Base-by-base conservation (phyloP, 2,797 vertebrate species). In the Enteromius anoplus region DNA sequence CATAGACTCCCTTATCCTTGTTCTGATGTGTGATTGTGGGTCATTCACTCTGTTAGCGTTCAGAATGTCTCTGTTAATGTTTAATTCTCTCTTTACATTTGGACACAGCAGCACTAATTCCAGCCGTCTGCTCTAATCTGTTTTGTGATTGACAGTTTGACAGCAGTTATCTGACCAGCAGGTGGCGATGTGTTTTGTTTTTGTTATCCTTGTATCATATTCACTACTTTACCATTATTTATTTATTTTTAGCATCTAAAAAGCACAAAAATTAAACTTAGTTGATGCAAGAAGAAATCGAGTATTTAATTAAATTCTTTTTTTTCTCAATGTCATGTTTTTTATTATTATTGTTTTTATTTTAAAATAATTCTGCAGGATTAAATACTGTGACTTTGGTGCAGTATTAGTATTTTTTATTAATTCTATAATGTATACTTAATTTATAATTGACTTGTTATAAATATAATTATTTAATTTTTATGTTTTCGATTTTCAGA, bases 11-110 rank as follows among this genome's bases (percentile, higher is more conserved):
- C 62, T 60, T 32, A 66, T 34, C 64, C 34, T 21, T 40, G 65
- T 68, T 68, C 65, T 68, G 7, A 3, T n/a, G 11, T 72, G 47
- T 34, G 6, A 32, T 21, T 21, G 75, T 62, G 58, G 23, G 42
- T 47, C 75, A 26, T 15, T 78, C 26, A 7, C 3, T 65, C 29
- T 66, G 19, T 62, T 77, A 77, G 75, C 23, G 47, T 34, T 75
- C 51, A 69, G n/a, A 17, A n/a, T 64, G 23, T 64, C 45, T 71
- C 86, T 86, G 83, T 83, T 89, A 78, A 87, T 89, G 23, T 72
- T 85, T 72, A 71, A 45, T 62, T n/a, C n/a, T 68, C 32, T 49
- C 29, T 71, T 3, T 3, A 15, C 12, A 2, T 12, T 26, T 15
- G 0, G 14, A 68, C 26, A 68, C 3, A 15, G 47, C 47, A 40